Conservation (phyloP, 2,797 vertebrate genomes). For the Aldrovandia affinis region DNA sequence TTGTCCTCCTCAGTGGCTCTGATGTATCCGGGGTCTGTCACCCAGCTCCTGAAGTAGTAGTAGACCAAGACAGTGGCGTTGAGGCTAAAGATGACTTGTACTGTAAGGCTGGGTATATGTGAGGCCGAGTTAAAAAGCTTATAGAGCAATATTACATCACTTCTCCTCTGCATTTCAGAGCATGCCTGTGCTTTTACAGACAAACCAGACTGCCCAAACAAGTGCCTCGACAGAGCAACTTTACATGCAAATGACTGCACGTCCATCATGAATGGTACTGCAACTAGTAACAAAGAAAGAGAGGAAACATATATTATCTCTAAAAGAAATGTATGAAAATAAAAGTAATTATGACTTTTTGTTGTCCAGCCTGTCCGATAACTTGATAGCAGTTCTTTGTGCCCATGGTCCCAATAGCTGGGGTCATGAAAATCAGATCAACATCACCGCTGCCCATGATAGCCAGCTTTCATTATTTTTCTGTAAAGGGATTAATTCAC, state of each 20-base stretch:
- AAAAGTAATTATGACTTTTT: not conserved
- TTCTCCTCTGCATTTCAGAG: no score
- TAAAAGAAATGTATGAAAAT: not conserved
- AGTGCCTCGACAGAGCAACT: not conserved
- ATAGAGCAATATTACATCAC: no score
- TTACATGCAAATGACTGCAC: not conserved
- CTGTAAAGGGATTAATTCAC: not conserved
- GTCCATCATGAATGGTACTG: not conserved
- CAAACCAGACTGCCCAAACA: no score
- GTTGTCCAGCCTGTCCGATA: not conserved
- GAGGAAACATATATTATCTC: not conserved
- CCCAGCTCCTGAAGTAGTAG: constrained; percentile 87
- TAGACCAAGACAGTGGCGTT: constrained; percentile 80
- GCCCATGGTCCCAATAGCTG: not conserved
- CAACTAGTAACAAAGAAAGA: not conserved
- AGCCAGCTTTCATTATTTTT: constrained; percentile 21
- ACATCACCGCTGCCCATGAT: not conserved
- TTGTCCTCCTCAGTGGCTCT: constrained; percentile 88
- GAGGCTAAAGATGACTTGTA: constrained; percentile 78
- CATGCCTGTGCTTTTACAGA: no score
- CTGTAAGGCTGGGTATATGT: constrained; percentile 70
- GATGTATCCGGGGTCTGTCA: constrained; percentile 86
- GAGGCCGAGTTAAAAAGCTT: constrained; percentile 65
- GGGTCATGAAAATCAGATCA: not conserved
- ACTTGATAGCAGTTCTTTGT: not conserved